Conservation (phyloP, 2,113 vertebrate genomes). For the Hystrix cristata region DNA sequence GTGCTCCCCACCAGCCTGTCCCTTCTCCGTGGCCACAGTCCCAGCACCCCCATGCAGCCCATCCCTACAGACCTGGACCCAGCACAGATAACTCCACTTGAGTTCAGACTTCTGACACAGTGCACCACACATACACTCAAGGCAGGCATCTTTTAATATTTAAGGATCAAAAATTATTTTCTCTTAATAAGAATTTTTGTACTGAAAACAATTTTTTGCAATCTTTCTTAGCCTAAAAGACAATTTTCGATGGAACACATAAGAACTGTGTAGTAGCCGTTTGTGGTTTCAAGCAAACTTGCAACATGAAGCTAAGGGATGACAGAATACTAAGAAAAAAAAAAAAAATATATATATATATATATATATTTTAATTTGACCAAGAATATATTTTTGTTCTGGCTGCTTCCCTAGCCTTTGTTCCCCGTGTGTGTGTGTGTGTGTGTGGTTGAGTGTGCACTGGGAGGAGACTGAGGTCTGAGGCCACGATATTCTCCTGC, state of each 20-base stretch:
- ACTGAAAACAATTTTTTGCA: slow-evolving; percentile 92
- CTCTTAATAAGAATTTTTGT: slow-evolving; percentile 93
- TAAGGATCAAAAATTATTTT: slow-evolving; percentile 96
- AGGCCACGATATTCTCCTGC: slow-evolving; percentile 80
- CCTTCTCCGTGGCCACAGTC: slow-evolving; percentile 94
- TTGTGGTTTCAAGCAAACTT: slow-evolving; percentile 88
- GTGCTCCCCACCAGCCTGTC: slow-evolving; percentile 95
- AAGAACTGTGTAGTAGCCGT: slow-evolving; percentile 89
- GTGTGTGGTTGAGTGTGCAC: slow-evolving; percentile 87
- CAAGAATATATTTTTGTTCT: slow-evolving; percentile 97
- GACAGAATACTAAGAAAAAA: slow-evolving; percentile 90
- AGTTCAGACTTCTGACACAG: slow-evolving; percentile 96
- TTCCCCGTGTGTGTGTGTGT: slow-evolving; percentile 80
- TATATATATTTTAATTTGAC: too few species aligned
- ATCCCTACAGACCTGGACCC: slow-evolving; percentile 92
- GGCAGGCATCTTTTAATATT: slow-evolving; percentile 92
- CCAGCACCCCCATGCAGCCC: slow-evolving; percentile 78
- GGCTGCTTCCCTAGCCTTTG: slow-evolving; percentile 87
- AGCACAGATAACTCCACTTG: slow-evolving; percentile 92
- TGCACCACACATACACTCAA: slow-evolving; percentile 96
- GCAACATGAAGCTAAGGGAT: slow-evolving; percentile 91
- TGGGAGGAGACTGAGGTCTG: slow-evolving; percentile 81
- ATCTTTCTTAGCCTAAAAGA: slow-evolving; percentile 91
- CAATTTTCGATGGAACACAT: slow-evolving; percentile 92
- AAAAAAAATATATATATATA: too few species aligned